Conservation (phyloP, 2,888 invertebrate genomes). For the Sclerodermus sp. region DNA sequence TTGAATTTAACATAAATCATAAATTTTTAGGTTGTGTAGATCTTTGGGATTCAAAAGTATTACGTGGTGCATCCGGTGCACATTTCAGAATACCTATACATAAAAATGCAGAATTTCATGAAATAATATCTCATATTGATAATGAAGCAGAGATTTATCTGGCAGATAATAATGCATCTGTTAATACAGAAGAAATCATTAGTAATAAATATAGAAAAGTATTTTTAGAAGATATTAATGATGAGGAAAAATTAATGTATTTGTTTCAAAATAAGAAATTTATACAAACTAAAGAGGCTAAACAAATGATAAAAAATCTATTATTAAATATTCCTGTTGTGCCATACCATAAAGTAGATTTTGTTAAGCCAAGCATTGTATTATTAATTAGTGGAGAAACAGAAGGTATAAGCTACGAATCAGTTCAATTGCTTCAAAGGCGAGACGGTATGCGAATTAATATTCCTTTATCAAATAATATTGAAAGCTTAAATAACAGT, state of each 20-base stretch:
- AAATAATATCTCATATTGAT: slow-evolving; percentile 61
- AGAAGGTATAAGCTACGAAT: slow-evolving; percentile 77
- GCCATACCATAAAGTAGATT: slow-evolving; percentile 68
- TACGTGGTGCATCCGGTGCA: slow-evolving; percentile 81
- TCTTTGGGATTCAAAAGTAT: slow-evolving; percentile 86
- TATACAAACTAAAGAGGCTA: background rate
- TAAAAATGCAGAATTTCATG: slow-evolving; percentile 68
- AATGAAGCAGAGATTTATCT: slow-evolving; percentile 64
- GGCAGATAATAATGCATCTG: slow-evolving; percentile 66
- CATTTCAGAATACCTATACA: slow-evolving; percentile 78
- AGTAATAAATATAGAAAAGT: background rate
- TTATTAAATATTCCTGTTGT: slow-evolving; percentile 59
- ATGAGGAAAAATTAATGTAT: background rate
- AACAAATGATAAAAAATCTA: slow-evolving; percentile 4
- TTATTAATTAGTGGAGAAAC: slow-evolving; percentile 89
- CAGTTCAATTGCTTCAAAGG: slow-evolving; percentile 66
- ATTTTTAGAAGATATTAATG: background rate
- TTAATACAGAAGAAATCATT: background rate
- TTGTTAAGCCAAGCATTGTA: slow-evolving; percentile 61
- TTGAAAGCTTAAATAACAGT: slow-evolving; percentile 85
- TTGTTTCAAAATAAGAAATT: background rate
- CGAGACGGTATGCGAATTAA: slow-evolving; percentile 69
- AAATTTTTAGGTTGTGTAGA: slow-evolving; percentile 75
- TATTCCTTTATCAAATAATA: slow-evolving; percentile 74
- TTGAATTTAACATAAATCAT: slow-evolving; percentile 14